Base-by-base conservation (phyloP, 2,113 vertebrate genomes). In the Orthochromis malagaraziensis region DNA sequence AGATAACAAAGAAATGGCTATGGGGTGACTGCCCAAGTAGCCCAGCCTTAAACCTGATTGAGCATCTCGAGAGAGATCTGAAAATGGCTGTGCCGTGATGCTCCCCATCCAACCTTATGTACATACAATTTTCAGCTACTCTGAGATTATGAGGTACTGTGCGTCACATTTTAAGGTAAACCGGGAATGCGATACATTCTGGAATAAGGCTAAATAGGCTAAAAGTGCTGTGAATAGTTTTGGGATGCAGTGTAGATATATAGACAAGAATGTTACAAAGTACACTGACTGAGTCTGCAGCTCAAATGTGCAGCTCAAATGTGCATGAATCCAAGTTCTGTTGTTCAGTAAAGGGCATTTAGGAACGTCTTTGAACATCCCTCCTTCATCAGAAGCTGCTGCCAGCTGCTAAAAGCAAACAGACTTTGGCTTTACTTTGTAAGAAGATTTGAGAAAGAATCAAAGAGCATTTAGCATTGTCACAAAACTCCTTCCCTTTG, bases 401-500 rank as follows among this genome's bases (percentile, higher is more conserved):
- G 73, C 75, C 84, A 57, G 51, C 55, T 53, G 83, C 81, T 73
- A 31, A 90, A 90, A 83, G 19, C 81, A 87, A 92, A 94, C 83
- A 90, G 70, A 84, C 29, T 47, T 19, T 60, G 84, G 58, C 73
- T 81, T 60, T 80, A 73, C 86, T 89, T 84, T 84, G 14, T 60
- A 81, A 84, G 63, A 87, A 40, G 60, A 70, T 84, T 89, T 86
- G 7, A 79, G 21, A 54, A 85, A 35, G 38, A 84, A 49, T 84
- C 26, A 33, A n/a, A 9, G 75, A 87, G 40, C 19, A 42, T 90
- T 90, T 65, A 24, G 51, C 54, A 38, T 47, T 16, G 26, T 55
- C 65, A 42, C 35, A 68, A 79, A 84, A 84, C 68, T 70, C 84
- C 77, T 53, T 42, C 24, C 9, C 11, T 77, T 70, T 91, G 73